These are phyloP conservation scores for Pseudococcus longispinus DNA, from an alignment of 2,888 invertebrate species.

Conservation along the genomic window DNA sequence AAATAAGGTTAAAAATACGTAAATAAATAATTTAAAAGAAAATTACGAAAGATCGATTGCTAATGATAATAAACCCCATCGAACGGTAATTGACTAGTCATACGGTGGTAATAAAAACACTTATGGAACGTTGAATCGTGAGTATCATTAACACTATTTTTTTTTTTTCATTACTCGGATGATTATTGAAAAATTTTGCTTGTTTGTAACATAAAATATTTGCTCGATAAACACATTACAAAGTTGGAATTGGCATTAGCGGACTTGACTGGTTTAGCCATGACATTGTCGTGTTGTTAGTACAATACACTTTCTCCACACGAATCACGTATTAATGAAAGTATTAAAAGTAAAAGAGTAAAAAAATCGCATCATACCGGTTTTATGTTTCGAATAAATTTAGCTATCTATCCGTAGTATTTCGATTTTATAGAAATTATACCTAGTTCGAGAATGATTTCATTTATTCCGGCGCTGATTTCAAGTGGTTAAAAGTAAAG, in stretches of 20 bases:
- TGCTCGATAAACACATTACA: conserved; percentile 17
- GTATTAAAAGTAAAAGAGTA: conserved; percentile 14
- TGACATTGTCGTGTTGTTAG: not conserved
- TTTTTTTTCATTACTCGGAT: not conserved
- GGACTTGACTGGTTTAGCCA: conserved; percentile 23
- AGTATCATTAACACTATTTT: not conserved
- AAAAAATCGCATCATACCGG: conserved; percentile 24
- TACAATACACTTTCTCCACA: conserved; percentile 29
- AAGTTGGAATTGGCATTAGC: conserved; percentile 5
- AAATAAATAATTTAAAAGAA: not conserved
- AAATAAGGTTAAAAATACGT: not conserved
- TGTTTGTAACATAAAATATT: not conserved
- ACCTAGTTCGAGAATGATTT: not conserved
- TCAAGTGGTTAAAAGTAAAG: not conserved
- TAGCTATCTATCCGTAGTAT: not conserved
- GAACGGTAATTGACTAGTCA: not conserved
- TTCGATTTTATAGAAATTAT: not conserved
- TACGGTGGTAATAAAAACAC: not conserved
- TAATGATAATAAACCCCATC: not conserved
- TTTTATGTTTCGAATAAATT: conserved; percentile 11
- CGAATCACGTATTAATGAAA: conserved; percentile 37
- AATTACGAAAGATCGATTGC: not conserved
- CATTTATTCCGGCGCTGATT: not conserved
- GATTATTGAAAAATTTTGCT: not conserved
- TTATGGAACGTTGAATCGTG: not conserved